Evolutionary conservation across 2,797 vertebrate genomes (phyloP).

Genomic region (Semaprochilodus insignis): DNA sequence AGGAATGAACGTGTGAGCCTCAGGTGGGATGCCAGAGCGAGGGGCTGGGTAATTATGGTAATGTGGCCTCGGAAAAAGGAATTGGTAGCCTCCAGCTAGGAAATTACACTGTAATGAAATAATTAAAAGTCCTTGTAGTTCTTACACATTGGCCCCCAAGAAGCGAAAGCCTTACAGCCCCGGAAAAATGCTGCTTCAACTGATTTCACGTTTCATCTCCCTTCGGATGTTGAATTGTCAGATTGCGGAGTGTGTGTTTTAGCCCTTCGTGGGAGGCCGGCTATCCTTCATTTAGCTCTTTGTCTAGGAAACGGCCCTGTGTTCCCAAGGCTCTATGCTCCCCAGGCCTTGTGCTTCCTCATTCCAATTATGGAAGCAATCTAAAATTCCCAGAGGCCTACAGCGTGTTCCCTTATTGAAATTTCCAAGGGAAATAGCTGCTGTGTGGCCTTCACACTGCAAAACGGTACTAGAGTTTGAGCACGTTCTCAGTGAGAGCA

Average conservation of each 20-base stretch:
- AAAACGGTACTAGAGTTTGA: no score
- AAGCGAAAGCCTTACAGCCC: slow-evolving; percentile 64
- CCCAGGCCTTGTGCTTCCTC: no score
- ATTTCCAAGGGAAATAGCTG: no score
- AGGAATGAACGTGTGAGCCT: background rate
- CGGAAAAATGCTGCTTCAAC: slow-evolving; percentile 71
- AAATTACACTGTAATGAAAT: slow-evolving; percentile 77
- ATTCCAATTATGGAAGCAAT: no score
- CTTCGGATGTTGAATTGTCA: slow-evolving; percentile 18
- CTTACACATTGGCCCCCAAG: slow-evolving; percentile 68
- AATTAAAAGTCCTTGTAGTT: slow-evolving; percentile 80
- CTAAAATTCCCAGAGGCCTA: no score
- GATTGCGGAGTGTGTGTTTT: slow-evolving; percentile 20
- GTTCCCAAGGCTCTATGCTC: no score
- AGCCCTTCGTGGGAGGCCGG: background rate
- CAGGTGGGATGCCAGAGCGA: slow-evolving; percentile 27
- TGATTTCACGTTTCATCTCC: slow-evolving; percentile 66
- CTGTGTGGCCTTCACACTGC: no score
- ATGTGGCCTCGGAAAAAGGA: slow-evolving; percentile 70
- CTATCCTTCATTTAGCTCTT: background rate
- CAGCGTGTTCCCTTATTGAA: no score
- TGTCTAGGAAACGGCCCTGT: no score
- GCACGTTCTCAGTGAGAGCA: no score
- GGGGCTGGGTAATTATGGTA: slow-evolving; percentile 70
- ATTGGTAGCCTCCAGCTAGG: slow-evolving; percentile 67